Evolutionary conservation across 2,797 vertebrate species (phyloP).

Genomic region (Tragopan temminckii): DNA sequence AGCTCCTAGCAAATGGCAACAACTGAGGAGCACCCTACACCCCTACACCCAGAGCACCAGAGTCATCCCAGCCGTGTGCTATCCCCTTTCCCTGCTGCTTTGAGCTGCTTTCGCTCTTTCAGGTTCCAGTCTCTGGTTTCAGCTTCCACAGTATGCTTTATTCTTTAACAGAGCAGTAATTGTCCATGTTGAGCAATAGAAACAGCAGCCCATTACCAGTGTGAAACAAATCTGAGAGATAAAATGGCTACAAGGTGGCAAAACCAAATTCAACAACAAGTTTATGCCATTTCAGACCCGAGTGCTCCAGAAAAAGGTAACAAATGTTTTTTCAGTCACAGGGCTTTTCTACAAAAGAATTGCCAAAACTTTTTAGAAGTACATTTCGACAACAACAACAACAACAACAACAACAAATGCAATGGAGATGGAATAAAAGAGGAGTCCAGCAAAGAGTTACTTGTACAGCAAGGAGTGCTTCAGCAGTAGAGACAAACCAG

Average conservation of each 20-base stretch:
- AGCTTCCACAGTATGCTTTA: not conserved
- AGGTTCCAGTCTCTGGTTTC: slow-evolving; percentile 35
- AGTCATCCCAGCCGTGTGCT: not conserved
- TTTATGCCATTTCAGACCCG: not conserved
- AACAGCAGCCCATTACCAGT: not conserved
- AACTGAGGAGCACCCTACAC: not conserved
- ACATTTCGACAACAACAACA: not conserved
- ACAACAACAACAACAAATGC: no score
- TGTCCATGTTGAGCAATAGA: not conserved
- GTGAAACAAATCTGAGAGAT: not conserved
- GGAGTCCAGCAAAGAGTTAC: not conserved
- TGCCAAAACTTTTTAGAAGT: not conserved
- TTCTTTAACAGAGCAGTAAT: slow-evolving; percentile 13
- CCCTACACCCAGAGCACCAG: not conserved
- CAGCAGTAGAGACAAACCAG: not conserved
- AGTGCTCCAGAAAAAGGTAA: not conserved
- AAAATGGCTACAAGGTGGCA: not conserved
- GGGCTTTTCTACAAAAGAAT: not conserved
- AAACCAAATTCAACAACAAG: not conserved
- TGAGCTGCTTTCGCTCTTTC: slow-evolving; percentile 50
- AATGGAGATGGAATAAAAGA: not conserved
- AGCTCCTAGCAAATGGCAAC: not conserved
- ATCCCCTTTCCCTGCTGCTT: slow-evolving; percentile 28
- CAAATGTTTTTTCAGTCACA: accelerated
- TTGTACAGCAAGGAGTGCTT: not conserved